phyloP scores from a whole-genome alignment of 2,113 vertebrate genomes.

The Cephalopholis sonnerati region DNA sequence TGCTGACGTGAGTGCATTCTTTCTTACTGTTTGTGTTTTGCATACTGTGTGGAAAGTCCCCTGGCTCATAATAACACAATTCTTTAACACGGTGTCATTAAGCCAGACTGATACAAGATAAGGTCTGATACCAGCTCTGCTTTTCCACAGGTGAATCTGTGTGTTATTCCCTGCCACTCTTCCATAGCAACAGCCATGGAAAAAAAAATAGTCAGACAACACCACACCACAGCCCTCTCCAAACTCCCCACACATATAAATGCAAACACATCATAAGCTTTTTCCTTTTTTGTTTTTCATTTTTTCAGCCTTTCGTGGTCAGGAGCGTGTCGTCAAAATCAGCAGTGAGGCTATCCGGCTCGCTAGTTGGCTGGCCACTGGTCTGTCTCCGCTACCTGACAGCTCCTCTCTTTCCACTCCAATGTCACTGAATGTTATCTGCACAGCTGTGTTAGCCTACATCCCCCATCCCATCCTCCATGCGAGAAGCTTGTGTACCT shows the following conservation, averaged over 20 bases:
- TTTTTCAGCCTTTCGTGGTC: slow-evolving; percentile 26
- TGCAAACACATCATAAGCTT: neutral
- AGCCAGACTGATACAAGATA: slow-evolving; percentile 26
- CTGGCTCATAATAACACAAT: slow-evolving; percentile 47
- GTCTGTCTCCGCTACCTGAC: slow-evolving; percentile 17
- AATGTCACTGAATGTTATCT: slow-evolving; percentile 63
- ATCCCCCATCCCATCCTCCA: slow-evolving; percentile 26
- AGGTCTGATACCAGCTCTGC: neutral
- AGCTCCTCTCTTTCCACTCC: slow-evolving; percentile 43
- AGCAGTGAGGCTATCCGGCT: neutral
- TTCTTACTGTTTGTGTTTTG: slow-evolving; percentile 36
- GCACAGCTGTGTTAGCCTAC: slow-evolving; percentile 54
- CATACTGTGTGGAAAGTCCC: slow-evolving; percentile 69
- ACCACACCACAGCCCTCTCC: neutral
- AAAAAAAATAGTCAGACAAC: neutral
- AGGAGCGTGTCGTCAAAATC: slow-evolving; percentile 18
- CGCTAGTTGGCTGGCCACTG: neutral
- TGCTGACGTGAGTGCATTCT: slow-evolving; percentile 78
- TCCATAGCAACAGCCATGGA: neutral
- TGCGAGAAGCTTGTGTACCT: slow-evolving; percentile 31
- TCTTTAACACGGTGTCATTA: slow-evolving; percentile 46
- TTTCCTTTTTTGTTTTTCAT: neutral
- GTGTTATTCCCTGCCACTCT: slow-evolving; percentile 1
- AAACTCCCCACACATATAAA: neutral
- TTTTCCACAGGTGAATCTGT: slow-evolving; percentile 28